Percentiles rank a stretch among this genome's conserved stretches.
Evolutionary conservation across 2,888 invertebrate species (phyloP).

Genomic region (Tanypteryx hageni): DNA sequence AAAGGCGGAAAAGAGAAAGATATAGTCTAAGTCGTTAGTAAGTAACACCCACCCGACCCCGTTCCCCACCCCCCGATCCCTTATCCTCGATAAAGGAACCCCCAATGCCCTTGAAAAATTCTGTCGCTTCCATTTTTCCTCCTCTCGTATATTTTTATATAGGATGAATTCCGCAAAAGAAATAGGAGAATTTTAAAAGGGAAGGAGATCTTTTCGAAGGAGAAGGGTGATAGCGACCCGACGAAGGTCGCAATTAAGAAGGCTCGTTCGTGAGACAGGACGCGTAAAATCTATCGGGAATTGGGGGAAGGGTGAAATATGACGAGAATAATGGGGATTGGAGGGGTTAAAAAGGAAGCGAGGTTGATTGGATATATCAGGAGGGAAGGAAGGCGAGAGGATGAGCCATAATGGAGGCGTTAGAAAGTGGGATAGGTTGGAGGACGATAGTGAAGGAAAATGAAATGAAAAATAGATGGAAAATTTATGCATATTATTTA

Average conservation of each 20-base stretch:
- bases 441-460: background rate
- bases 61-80: background rate
- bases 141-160: background rate
- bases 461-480: too few species aligned
- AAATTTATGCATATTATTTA: too few species aligned
- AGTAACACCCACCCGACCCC: background rate
- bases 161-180: background rate
- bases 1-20: background rate
- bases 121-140: background rate
- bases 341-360: background rate
- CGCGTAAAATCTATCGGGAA: background rate
- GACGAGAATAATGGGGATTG: background rate
- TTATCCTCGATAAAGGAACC: background rate
- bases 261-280: too few species aligned
- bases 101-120: constrained; percentile 36
- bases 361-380: background rate
- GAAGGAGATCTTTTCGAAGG: too few species aligned
- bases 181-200: too few species aligned
- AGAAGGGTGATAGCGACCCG: too few species aligned
- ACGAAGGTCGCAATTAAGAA: too few species aligned
- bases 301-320: background rate
- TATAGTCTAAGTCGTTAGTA: background rate
- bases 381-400: background rate
- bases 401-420: background rate
- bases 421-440: background rate